phyloP scores from a whole-genome alignment of 2,888 invertebrate genomes.

The Catocala fraxini region DNA sequence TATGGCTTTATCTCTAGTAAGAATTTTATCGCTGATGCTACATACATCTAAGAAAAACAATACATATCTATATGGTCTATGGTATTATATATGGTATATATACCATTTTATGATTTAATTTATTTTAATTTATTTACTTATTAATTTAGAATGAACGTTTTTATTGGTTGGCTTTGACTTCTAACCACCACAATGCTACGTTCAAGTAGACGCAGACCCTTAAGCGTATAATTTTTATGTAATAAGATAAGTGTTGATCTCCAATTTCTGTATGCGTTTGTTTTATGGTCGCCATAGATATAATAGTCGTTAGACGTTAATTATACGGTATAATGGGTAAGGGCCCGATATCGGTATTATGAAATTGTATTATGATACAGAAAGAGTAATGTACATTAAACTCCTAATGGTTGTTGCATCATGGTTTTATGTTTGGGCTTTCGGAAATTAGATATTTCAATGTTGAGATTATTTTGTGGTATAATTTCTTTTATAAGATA shows the following conservation, averaged over 20 bases:
- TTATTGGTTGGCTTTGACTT: too few species aligned
- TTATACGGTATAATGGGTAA: conserved; percentile 38
- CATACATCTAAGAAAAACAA: too few species aligned
- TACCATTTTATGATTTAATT: too few species aligned
- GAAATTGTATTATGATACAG: conserved; percentile 43
- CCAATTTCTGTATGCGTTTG: conserved; percentile 41
- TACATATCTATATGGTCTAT: too few species aligned
- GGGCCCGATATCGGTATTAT: conserved; percentile 40
- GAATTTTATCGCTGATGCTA: too few species aligned
- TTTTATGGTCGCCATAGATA: conserved; percentile 38
- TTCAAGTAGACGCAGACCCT: conserved; percentile 22
- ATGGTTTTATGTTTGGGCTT: conserved; percentile 10
- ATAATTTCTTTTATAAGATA: too few species aligned
- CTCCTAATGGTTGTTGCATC: conserved; percentile 35
- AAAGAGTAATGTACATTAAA: conserved; percentile 19
- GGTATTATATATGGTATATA: too few species aligned
- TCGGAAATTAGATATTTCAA: neutral
- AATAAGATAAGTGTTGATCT: conserved; percentile 36
- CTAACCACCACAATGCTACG: conserved; percentile 16
- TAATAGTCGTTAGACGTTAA: conserved; percentile 45
- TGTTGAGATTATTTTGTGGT: neutral
- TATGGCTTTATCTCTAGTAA: too few species aligned
- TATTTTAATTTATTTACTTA: too few species aligned
- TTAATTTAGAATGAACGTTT: too few species aligned
- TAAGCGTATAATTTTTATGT: conserved; percentile 42